phyloP scores from a whole-genome alignment of 2,113 vertebrate genomes.

The Chaetorhynchus papuensis region DNA sequence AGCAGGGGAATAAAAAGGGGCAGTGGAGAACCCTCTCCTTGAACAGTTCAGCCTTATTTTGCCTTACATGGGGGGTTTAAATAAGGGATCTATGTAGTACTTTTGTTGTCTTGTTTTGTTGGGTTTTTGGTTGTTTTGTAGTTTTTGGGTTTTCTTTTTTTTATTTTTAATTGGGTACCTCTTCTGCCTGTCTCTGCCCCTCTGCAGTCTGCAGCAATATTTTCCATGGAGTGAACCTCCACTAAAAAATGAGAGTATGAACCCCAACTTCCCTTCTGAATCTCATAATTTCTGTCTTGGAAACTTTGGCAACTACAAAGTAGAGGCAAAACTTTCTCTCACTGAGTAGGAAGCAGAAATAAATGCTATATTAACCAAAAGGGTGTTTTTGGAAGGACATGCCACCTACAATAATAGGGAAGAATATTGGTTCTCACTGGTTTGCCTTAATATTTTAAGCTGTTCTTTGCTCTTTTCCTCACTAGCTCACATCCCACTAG shows the following conservation, averaged over 20 bases:
- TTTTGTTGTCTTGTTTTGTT: not conserved
- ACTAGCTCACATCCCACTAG: conserved; percentile 65
- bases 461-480: conserved; percentile 69
- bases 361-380: conserved; percentile 34
- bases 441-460: conserved; percentile 61
- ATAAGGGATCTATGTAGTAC: not conserved
- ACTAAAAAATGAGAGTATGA: not conserved
- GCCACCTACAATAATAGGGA: conserved; percentile 36
- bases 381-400: conserved; percentile 53
- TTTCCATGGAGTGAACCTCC: not conserved
- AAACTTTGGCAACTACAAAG: not conserved
- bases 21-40: not conserved
- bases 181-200: not conserved
- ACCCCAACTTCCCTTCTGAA: not conserved
- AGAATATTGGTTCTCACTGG: conserved; percentile 51
- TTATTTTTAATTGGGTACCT: not conserved
- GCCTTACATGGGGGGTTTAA: fast-evolving
- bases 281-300: not conserved
- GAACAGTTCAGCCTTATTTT: not conserved
- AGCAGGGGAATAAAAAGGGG: not conserved
- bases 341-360: conserved; percentile 39
- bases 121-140: not conserved
- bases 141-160: not conserved
- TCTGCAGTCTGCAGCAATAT: not conserved
- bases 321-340: conserved; percentile 25